phyloP scores from a whole-genome alignment of 2,113 vertebrate genomes.

The Rhea americana region DNA sequence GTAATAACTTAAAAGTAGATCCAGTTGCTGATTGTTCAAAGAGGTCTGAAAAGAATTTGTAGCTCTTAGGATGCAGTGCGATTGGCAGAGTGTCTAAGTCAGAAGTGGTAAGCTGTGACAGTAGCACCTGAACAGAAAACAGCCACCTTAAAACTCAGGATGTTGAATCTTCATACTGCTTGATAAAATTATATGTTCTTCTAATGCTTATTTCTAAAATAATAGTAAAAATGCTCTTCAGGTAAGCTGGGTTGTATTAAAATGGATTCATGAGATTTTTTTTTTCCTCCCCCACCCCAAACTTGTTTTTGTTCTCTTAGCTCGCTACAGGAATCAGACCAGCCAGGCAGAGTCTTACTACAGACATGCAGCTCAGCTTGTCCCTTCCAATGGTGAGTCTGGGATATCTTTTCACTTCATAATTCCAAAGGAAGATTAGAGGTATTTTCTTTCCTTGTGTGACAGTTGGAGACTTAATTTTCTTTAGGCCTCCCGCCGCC shows the following conservation, averaged over 20 bases:
- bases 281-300: too few relatives aligned
- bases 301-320: constrained; percentile 67
- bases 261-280: neutral
- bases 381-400: constrained; percentile 96
- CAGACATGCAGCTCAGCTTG: constrained; percentile 96
- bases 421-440: neutral
- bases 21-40: neutral
- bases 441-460: neutral
- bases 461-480: neutral
- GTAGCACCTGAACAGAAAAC: constrained; percentile 41
- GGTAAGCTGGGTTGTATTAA: neutral
- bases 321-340: constrained; percentile 98
- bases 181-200: constrained; percentile 18
- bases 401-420: neutral
- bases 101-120: constrained; percentile 51
- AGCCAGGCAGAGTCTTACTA: constrained; percentile 99
- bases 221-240: constrained; percentile 18
- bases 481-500: neutral
- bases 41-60: neutral
- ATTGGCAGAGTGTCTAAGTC: neutral
- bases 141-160: neutral
- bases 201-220: constrained; percentile 50
- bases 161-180: neutral
- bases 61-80: neutral
- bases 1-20: neutral